phyloP scores from a whole-genome alignment of 35 echinoderm and acorn worm species.

The Nesometra sesokonis region DNA sequence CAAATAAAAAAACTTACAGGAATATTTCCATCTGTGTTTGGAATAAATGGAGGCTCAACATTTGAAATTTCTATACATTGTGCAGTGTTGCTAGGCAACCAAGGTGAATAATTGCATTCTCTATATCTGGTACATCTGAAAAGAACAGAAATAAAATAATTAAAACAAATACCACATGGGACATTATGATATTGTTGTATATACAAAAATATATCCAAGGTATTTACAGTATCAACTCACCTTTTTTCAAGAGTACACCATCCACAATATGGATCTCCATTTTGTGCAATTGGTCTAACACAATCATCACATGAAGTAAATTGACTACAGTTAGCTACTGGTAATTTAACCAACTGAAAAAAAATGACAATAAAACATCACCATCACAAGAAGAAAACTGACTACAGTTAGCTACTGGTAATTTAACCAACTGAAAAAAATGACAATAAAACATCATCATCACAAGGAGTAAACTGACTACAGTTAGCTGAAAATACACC shows the following conservation, averaged over 20 bases:
- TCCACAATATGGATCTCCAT: conserved; percentile 50
- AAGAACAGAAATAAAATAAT: not conserved
- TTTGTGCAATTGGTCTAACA: conserved; percentile 1
- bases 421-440: conserved; percentile 14
- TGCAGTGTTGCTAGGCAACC: not conserved
- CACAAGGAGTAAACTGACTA: conserved; percentile 12
- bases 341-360: not conserved
- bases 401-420: conserved; percentile 44
- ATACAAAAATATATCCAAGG: no score
- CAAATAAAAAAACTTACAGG: not conserved
- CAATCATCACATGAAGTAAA: conserved; percentile 31
- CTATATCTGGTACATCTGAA: not conserved
- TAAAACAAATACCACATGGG: not conserved
- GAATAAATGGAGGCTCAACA: not conserved
- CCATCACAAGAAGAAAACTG: conserved; percentile 35
- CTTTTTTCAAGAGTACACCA: conserved; percentile 43
- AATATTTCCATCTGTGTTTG: not conserved
- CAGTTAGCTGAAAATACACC: not conserved
- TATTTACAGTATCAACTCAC: no score
- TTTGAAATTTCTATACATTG: not conserved
- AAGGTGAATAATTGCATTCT: not conserved
- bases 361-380: not conserved
- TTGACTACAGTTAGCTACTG: not conserved
- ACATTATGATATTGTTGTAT: no score
- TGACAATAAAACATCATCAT: conserved; percentile 20